Evolutionary conservation across 2,797 vertebrate species (phyloP).

Genomic region (Sphaeramia orbicularis): DNA sequence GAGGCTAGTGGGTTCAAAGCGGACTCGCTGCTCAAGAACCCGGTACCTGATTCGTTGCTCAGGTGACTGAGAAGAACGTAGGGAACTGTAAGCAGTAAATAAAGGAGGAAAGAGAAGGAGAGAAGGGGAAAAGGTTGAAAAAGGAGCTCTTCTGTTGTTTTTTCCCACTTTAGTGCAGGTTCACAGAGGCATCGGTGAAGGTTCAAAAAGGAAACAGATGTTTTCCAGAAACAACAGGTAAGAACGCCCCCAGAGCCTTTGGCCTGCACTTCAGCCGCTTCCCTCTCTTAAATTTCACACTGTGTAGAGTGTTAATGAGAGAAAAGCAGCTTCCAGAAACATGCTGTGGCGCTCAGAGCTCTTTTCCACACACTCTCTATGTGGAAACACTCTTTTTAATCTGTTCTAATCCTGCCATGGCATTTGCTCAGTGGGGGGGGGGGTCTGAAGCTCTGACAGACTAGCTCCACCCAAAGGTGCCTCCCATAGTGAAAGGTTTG

Average conservation of each 20-base stretch:
- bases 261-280: slow-evolving; percentile 18
- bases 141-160: slow-evolving; percentile 37
- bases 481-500: slow-evolving; percentile 39
- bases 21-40: slow-evolving; percentile 57
- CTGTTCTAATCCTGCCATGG: slow-evolving; percentile 74
- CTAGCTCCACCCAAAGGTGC: slow-evolving; percentile 39
- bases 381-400: slow-evolving; percentile 75
- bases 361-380: slow-evolving; percentile 65
- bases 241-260: slow-evolving; percentile 18
- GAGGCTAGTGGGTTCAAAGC: slow-evolving; percentile 54
- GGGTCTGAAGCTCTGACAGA: slow-evolving; percentile 41
- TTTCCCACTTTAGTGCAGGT: slow-evolving; percentile 15
- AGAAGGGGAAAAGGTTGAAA: slow-evolving; percentile 71
- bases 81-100: slow-evolving; percentile 82
- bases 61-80: slow-evolving; percentile 93
- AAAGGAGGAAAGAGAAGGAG: slow-evolving; percentile 66
- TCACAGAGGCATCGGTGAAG: slow-evolving; percentile 19
- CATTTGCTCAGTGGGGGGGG: slow-evolving; percentile 73
- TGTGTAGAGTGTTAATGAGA: slow-evolving; percentile 58
- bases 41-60: slow-evolving; percentile 98
- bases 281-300: slow-evolving; percentile 42
- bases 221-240: slow-evolving; percentile 16
- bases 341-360: slow-evolving; percentile 69
- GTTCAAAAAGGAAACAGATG: not conserved
- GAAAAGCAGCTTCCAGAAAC: slow-evolving; percentile 74